Evolutionary conservation across 2,113 vertebrate genomes (phyloP), one percentile per base, ranked within the genome.

Genomic region (Bostrychus sinensis): DNA sequence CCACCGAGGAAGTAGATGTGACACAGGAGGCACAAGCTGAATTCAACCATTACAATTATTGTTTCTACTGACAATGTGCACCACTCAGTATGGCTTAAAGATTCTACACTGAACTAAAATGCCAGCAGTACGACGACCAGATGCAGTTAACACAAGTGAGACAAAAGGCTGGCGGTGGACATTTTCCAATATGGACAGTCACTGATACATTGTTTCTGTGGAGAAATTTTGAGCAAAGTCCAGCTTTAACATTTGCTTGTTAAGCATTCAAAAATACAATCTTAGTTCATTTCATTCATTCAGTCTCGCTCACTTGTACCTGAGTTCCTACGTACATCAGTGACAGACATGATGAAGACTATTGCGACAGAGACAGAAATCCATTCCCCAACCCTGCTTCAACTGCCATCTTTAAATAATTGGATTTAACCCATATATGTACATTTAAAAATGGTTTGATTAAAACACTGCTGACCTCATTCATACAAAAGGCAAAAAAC

Each of bases 251-350:
- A 72, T 59, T 68, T n/a, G 51, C 68, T 75, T 59, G 23, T 62
- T 65, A 56, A 34, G 50, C 62, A 5, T 30, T 48, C 76, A 84
- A 83, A 85, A 82, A 83, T 88, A 89, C 88, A 89, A 88, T 87
- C 86, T 75, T 78, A 4, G 55, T 76, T 80, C 55, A 68, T 78
- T 77, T 80, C 80, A 87, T 84, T 89, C 72, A 90, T 80, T 81
- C 75, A 80, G 66, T 78, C 75, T 83, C 50, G 54, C 70, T 72
- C 70, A 62, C 75, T 56, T 63, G 62, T 74, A 88, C 89, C 90
- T 83, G 89, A 91, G 90, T 86, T 89, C 82, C 82, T 77, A 70
- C 66, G 13, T 56, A 72, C 72, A 64, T 70, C 63, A 83, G 72
- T 58, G 62, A 79, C 57, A 66, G 56, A 77, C 75, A 60, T 22